Conservation (phyloP, 2,113 vertebrate species). For the Melanostigma gelatinosum region DNA sequence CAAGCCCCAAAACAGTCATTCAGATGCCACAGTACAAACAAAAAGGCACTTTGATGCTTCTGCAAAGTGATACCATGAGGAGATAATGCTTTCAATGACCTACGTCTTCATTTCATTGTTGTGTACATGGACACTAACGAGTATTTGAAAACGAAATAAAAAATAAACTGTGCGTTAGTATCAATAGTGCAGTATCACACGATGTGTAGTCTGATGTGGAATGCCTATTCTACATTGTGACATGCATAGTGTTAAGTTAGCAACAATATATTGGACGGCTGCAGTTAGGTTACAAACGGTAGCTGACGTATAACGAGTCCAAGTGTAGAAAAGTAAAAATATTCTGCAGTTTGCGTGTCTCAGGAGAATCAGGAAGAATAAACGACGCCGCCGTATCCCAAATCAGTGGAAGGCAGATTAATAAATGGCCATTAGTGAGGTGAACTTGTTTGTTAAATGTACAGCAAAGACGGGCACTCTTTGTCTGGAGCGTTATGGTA, state of each 20-base stretch:
- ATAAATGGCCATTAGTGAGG: conserved; percentile 2
- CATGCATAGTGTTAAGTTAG: conserved; percentile 69
- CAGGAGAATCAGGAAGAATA: conserved; percentile 30
- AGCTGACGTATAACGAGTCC: conserved; percentile 21
- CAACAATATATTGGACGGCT: conserved; percentile 47
- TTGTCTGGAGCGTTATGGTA: conserved; percentile 29
- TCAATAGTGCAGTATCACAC: conserved; percentile 69
- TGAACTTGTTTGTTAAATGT: conserved; percentile 8
- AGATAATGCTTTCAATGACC: conserved; percentile 27
- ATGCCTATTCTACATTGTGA: conserved; percentile 75
- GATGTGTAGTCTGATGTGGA: conserved; percentile 57
- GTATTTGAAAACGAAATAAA: conserved; percentile 55
- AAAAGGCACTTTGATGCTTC: conserved; percentile 79
- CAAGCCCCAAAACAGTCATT: conserved; percentile 35
- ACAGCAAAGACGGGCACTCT: conserved; percentile 9
- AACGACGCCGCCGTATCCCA: not conserved
- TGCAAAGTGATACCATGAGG: conserved; percentile 52
- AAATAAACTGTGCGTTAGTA: conserved; percentile 63
- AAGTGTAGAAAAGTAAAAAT: conserved; percentile 48
- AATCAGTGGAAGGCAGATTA: conserved; percentile 40
- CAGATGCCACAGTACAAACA: conserved; percentile 41
- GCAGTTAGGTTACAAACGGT: conserved; percentile 42
- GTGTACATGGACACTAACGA: conserved; percentile 47
- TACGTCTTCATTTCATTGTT: conserved; percentile 54
- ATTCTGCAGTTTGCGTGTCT: conserved; percentile 50